These are phyloP conservation scores for Cyclargus thomasi DNA, from an alignment of 1,140 invertebrate genomes.

Conservation along the genomic window DNA sequence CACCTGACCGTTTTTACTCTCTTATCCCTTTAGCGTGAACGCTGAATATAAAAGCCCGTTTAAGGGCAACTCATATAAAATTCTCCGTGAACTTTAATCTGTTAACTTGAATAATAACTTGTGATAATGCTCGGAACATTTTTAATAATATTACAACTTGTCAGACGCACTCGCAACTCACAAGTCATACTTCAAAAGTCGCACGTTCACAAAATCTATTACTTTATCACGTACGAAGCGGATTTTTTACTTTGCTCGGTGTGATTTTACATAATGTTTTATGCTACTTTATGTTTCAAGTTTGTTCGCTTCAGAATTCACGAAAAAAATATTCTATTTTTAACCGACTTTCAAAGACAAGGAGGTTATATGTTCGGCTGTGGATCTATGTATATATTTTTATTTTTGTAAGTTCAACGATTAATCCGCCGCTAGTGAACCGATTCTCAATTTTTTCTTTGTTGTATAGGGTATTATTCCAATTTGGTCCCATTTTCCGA, in stretches of 20 bases:
- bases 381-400: too few species aligned
- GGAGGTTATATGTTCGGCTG: too few species aligned
- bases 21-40: too few species aligned
- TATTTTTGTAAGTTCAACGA: too few species aligned
- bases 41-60: too few species aligned
- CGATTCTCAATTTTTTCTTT: too few species aligned
- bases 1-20: too few species aligned
- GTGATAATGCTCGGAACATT: constrained; percentile 21
- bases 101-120: background rate
- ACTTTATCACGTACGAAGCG: constrained; percentile 49
- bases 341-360: too few species aligned
- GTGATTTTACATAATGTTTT: constrained; percentile 33
- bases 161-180: constrained; percentile 46
- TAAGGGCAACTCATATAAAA: background rate
- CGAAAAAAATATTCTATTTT: too few species aligned
- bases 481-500: too few species aligned
- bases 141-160: constrained; percentile 28
- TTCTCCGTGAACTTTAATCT: background rate
- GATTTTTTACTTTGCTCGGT: constrained; percentile 35
- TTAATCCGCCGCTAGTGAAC: too few species aligned
- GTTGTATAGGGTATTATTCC: too few species aligned
- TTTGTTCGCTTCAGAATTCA: background rate
- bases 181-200: constrained; percentile 38
- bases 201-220: constrained; percentile 42
- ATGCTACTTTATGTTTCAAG: background rate